Percentiles rank a stretch among this genome's conserved stretches.
phyloP scores from a whole-genome alignment of 2,888 invertebrate species.

The Drosophila anomelani region DNA sequence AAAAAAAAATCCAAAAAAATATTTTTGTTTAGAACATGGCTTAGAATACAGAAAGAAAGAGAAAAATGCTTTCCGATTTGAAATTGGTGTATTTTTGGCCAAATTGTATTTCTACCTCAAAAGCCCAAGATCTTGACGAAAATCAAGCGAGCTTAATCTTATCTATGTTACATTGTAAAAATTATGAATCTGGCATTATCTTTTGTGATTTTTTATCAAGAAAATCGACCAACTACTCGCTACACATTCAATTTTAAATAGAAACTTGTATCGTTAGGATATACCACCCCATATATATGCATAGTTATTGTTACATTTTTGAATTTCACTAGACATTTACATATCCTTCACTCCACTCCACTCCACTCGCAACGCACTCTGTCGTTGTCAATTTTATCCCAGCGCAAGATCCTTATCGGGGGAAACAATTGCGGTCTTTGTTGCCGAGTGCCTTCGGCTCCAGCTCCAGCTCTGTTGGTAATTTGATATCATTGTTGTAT shows the following conservation, averaged over 20 bases:
- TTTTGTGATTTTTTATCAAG: too few species aligned
- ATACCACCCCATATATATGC: neutral
- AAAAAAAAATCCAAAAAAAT: too few species aligned
- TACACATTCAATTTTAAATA: neutral
- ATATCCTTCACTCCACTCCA: conserved; percentile 39
- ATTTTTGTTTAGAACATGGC: too few species aligned
- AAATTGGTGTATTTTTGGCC: too few species aligned
- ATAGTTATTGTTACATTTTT: conserved; percentile 48
- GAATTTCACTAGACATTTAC: conserved; percentile 69
- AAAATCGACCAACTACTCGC: neutral
- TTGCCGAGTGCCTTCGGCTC: conserved; percentile 22
- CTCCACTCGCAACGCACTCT: conserved; percentile 13
- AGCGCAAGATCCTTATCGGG: conserved; percentile 46
- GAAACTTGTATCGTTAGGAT: neutral
- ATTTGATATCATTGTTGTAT: conserved; percentile 79
- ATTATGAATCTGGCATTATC: too few species aligned
- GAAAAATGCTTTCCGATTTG: too few species aligned
- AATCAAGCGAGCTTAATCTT: too few species aligned
- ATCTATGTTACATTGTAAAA: too few species aligned
- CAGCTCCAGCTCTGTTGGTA: conserved; percentile 49
- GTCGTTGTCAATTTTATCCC: conserved; percentile 10
- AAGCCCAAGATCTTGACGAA: too few species aligned
- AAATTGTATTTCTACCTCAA: too few species aligned
- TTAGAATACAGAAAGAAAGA: too few species aligned
- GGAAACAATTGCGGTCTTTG: conserved; percentile 69